Evolutionary conservation across 2,113 vertebrate species (phyloP), one percentile per base, ranked within the genome.

Genomic region (Orcinus orca): DNA sequence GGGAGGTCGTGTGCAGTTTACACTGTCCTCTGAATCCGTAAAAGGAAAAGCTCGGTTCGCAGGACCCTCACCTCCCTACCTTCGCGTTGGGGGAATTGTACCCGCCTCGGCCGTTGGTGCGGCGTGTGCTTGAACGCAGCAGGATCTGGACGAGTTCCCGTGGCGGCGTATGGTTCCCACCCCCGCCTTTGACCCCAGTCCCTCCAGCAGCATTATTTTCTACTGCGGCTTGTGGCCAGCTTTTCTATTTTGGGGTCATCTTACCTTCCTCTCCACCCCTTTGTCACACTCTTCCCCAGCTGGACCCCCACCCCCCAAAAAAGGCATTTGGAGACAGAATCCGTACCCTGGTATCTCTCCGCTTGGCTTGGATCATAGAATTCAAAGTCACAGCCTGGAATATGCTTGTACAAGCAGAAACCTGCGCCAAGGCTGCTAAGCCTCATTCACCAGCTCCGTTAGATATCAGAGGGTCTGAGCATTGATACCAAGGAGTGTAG

Each of bases 81-180:
- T 79, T 68, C 4, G 0, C 13, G 2, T 8, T 44, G 23, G 36
- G 44, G 80, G 38, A 70, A 14, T 6, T n/a, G n/a, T 55, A 33
- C 50, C 58, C 63, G 63, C 44, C 29, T 76, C 2, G 17, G n/a
- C 77, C 63, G 18, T 44, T 25, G 18, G 77, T 11, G 65, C 1
- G 1, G 14, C 50, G 15, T 60, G 21, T 3, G 50, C n/a, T 53
- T 6, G 73, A 92, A 33, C 0, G 1, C 14, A 53, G 36, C 14
- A 0, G n/a, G 65, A 5, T 58, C 77, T 53, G 65, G 21, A 70
- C 1, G 6, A 50, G 10, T 33, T 77, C 5, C 1, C 3, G 5
- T 2, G 86, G 70, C n/a, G 29, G 70, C 38, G 29, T 17, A 68
- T 50, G 33, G 10, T 25, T 33, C 71, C 29, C 21, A 6, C 9